Evolutionary conservation across 2,888 invertebrate species (phyloP), one percentile per base, ranked within the genome.

Genomic region (Autographa pulchrina): DNA sequence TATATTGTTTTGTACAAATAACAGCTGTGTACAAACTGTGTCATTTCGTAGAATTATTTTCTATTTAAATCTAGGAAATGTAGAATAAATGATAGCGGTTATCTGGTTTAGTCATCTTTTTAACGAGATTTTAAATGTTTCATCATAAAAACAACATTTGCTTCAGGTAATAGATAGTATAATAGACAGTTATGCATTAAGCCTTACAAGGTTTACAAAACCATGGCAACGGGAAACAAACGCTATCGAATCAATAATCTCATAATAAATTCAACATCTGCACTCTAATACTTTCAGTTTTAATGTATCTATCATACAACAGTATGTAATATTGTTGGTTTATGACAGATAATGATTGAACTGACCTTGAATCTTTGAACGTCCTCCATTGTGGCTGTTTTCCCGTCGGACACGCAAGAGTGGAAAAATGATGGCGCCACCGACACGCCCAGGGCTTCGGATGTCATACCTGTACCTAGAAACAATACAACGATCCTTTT

Each of bases 381-480:
- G 94, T 99, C 99, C 96, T 99, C 99, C 98, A 99, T 98, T 93
- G 98, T 98, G 76, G 99, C 99, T 63, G 98, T 98, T 96, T 99
- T 98, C 78, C 99, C 99, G 93, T 99, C 98, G 88, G 98, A 98
- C 88, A 99, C 99, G 96, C 99, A 99, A 83, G 98, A 98, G 94
- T 99, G 99, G 96, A 99, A 99, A 94, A 99, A 98, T 85, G 99
- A 99, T 31, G 99, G 99, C 67, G 99, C 99, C 63, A 99, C 99
- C 56, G 98, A 98, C 87, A 99, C 99, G 78, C 99, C 99, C 83
- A 99, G 96, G 58, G 99, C 99, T 95, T 99, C 99, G 85, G 99
- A 98, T 84, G 98, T 98, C 99, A 99, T 99, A 85, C 98, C 98
- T 68, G 99, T 99, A 87, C 97, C 97, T 96, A 89, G 56, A 88